phyloP scores from a whole-genome alignment of 1,140 invertebrate genomes.

The Spodoptera litura region DNA sequence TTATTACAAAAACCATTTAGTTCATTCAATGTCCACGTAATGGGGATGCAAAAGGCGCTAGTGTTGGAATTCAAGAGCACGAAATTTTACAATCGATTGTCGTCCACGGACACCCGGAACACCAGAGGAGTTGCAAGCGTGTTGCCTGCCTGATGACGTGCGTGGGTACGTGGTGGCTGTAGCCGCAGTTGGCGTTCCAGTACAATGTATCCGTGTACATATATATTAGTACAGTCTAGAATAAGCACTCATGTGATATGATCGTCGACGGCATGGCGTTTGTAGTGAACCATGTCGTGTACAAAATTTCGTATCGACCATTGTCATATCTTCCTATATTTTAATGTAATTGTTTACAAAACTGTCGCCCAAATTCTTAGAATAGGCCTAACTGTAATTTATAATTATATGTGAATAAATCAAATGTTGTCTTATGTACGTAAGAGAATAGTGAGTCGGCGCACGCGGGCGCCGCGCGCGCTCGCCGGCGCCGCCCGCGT shows the following conservation, averaged over 20 bases:
- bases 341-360: conserved; percentile 41
- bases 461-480: background rate
- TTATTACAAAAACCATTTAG: no score
- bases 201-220: no score
- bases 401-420: conserved; percentile 28
- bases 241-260: conserved; percentile 6
- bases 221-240: no score
- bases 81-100: no score
- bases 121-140: no score
- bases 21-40: no score
- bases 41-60: no score
- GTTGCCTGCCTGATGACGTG: no score
- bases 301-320: conserved; percentile 27
- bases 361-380: conserved; percentile 38
- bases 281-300: conserved; percentile 13
- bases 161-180: no score
- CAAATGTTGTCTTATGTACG: conserved; percentile 27
- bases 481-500: background rate
- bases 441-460: conserved; percentile 6
- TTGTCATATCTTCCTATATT: conserved; percentile 44
- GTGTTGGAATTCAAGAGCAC: no score
- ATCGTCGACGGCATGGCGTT: conserved; percentile 1
- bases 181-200: no score
- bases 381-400: conserved; percentile 30
- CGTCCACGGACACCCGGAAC: no score